phyloP scores from a whole-genome alignment of 2,113 vertebrate species.

The Nerophis ophidion region DNA sequence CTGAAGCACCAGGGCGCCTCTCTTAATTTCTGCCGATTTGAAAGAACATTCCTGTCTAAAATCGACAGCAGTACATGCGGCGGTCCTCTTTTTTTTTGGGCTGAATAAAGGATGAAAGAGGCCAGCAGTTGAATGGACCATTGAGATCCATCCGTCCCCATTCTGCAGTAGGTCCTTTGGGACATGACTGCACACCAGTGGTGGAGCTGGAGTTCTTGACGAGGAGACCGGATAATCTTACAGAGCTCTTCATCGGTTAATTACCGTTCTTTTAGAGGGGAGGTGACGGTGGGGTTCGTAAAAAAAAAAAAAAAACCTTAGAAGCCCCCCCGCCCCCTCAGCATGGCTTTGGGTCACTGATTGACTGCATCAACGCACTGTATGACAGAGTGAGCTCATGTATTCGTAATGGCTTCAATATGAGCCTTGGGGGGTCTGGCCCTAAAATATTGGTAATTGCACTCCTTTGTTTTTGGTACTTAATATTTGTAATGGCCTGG shows the following conservation, averaged over 20 bases:
- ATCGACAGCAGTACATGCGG: slow-evolving; percentile 30
- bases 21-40: slow-evolving; percentile 41
- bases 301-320: slow-evolving; percentile 57
- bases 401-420: slow-evolving; percentile 44
- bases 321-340: slow-evolving; percentile 62
- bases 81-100: slow-evolving; percentile 19
- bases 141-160: slow-evolving; percentile 55
- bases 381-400: slow-evolving; percentile 59
- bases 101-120: slow-evolving; percentile 50
- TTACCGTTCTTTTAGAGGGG: slow-evolving; percentile 65
- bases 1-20: slow-evolving; percentile 1
- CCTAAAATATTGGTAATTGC: slow-evolving; percentile 29
- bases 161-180: slow-evolving; percentile 51
- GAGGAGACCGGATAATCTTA: slow-evolving; percentile 56
- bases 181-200: slow-evolving; percentile 51
- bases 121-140: slow-evolving; percentile 52
- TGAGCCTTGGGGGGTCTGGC: slow-evolving; percentile 20
- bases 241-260: slow-evolving; percentile 71
- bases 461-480: not conserved
- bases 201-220: slow-evolving; percentile 41
- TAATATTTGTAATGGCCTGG: too few species aligned
- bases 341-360: slow-evolving; percentile 63
- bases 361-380: slow-evolving; percentile 58
- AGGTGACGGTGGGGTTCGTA: slow-evolving; percentile 51
- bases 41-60: slow-evolving; percentile 46